phyloP scores from a whole-genome alignment of 2,888 invertebrate genomes.

The Drosophila hamatofila region DNA sequence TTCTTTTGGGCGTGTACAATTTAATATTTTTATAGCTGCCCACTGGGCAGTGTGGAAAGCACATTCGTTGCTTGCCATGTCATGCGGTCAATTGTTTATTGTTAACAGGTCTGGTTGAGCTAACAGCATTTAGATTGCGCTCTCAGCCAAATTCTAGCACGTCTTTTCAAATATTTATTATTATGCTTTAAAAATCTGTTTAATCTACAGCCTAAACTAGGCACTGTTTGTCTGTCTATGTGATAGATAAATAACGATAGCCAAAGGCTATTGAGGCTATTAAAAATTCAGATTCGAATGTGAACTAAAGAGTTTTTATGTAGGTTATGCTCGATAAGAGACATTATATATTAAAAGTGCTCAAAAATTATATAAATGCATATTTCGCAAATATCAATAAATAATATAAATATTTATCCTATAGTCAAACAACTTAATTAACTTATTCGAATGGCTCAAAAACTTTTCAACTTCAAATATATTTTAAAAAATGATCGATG shows the following conservation, averaged over 20 bases:
- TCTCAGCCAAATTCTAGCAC: background rate
- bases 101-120: slow-evolving; percentile 55
- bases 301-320: background rate
- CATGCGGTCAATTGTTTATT: slow-evolving; percentile 75
- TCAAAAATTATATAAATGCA: too few species aligned
- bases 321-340: too few species aligned
- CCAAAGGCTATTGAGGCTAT: background rate
- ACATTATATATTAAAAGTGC: too few species aligned
- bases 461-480: too few species aligned
- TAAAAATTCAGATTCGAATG: too few species aligned
- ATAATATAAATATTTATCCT: too few species aligned
- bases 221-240: background rate
- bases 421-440: too few species aligned
- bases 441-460: too few species aligned
- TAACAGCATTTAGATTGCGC: slow-evolving; percentile 11
- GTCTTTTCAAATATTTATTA: slow-evolving; percentile 25
- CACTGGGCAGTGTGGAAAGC: slow-evolving; percentile 35
- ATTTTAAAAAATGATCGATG: too few species aligned
- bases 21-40: slow-evolving; percentile 69
- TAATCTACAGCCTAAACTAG: background rate
- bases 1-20: slow-evolving; percentile 19
- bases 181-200: slow-evolving; percentile 9
- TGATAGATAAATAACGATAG: background rate
- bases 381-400: too few species aligned
- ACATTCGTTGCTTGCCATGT: slow-evolving; percentile 64